Conservation (phyloP, 2,797 vertebrate species). For the Petrocephalus schoutedeni region DNA sequence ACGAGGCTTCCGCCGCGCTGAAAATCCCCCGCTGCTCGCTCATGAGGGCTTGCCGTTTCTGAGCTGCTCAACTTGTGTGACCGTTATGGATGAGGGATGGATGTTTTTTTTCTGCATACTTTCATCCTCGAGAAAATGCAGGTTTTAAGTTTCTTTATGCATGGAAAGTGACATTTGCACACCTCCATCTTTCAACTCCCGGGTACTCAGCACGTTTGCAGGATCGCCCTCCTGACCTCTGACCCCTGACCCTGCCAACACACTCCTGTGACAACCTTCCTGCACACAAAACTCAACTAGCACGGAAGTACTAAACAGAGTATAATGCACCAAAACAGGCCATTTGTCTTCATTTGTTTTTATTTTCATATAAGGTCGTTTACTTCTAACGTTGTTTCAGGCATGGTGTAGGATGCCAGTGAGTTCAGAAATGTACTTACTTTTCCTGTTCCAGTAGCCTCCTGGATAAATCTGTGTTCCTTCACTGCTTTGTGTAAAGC, state of each 20-base stretch:
- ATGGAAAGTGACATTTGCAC: not conserved
- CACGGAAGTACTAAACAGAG: not conserved
- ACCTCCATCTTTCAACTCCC: not conserved
- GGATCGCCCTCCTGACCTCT: not conserved
- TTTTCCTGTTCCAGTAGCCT: not conserved
- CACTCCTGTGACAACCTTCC: not conserved
- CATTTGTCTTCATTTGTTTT: not conserved
- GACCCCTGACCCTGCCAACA: not conserved
- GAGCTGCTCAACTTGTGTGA: not conserved
- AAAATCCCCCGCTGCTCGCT: not conserved
- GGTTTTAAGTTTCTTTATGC: not conserved
- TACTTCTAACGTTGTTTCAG: not conserved
- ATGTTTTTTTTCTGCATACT: not conserved
- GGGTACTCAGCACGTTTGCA: not conserved
- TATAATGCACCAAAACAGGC: not conserved
- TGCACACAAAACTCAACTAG: not conserved
- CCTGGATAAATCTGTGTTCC: not conserved
- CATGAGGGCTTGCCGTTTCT: not conserved
- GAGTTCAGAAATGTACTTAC: not conserved
- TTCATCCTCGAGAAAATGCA: not conserved
- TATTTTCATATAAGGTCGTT: not conserved
- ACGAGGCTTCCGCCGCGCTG: not conserved
- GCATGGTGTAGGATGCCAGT: not conserved
- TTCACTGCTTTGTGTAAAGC: not conserved
- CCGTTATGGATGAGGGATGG: not conserved